Percentiles rank a stretch among this genome's conserved stretches.
phyloP scores from a whole-genome alignment of 2,797 vertebrate genomes.

The Mus minutoides region DNA sequence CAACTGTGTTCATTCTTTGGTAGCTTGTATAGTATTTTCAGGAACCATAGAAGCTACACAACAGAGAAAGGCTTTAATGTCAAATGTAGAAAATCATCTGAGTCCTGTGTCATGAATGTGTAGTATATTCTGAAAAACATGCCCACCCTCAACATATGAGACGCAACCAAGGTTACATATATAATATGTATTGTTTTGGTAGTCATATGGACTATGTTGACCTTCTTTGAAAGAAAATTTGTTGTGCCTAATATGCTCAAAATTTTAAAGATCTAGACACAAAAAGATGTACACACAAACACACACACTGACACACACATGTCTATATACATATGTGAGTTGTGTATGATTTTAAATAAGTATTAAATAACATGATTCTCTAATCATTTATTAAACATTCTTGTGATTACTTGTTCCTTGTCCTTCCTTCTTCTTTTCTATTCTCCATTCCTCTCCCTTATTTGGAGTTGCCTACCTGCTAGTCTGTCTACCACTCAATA shows the following conservation, averaged over 20 bases:
- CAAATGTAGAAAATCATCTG: not conserved
- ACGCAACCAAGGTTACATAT: not conserved
- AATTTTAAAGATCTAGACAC: not conserved
- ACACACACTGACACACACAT: not conserved
- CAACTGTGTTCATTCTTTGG: not conserved
- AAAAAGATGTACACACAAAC: not conserved
- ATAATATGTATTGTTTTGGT: not conserved
- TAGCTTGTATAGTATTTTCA: not conserved
- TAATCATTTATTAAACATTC: not conserved
- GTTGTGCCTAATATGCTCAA: not conserved
- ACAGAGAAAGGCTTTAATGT: not conserved
- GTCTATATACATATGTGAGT: not conserved
- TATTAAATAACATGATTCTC: not conserved
- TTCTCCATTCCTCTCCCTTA: too few species aligned
- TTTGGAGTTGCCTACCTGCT: not conserved
- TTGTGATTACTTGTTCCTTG: not conserved
- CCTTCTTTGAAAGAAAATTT: not conserved
- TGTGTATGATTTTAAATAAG: not conserved
- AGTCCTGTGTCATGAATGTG: not conserved
- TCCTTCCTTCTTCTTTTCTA: not conserved
- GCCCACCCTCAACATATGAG: not conserved
- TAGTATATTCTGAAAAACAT: not conserved
- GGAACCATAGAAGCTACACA: not conserved
- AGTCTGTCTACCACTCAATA: not conserved
- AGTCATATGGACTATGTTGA: not conserved